Evolutionary conservation across 2,113 vertebrate species (phyloP), one percentile per base, ranked within the genome.

Genomic region (Aegypius monachus): DNA sequence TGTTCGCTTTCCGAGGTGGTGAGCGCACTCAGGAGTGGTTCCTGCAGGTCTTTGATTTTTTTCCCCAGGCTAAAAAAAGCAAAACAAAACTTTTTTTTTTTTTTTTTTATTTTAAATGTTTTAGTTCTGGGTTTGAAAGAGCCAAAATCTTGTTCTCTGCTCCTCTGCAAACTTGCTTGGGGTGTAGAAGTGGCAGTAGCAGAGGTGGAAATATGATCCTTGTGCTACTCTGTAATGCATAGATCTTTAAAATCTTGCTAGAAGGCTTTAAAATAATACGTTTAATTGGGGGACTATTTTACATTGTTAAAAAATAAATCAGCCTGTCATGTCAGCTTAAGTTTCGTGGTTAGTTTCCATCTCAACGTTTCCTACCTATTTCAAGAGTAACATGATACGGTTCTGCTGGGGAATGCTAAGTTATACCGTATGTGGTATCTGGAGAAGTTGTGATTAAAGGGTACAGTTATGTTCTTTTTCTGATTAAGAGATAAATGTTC

Each of bases 21-120:
- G 36, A 11, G 53, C 0, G 0, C 19, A 0, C 29, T 27, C 16
- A 4, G 45, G 45, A 31, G 15, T 2, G 7, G 1, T 6, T 75
- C 16, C 65, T 72, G 40, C 40, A 42, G 43, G 6, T 3, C 45
- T 68, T n/a, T 36, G 11, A 0, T 40, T n/a, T 32, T 53, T 31
- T 20, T 62, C 32, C n/a, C 17, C 22, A 16, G 25, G 27, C 29
- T 71, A 29, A 45, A 40, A 40, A n/a, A 27, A 27, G 5, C 3
- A 13, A 26, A 18, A 5, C 7, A 53, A 17, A 29, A 25, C 26
- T 19, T 2, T 0, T 5, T 9, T 9, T 7, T 16, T 47, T 40
- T 40, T 40, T 9, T 4, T 19, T 38, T 50, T 14, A 23, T 26
- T 50, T 22, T 8, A 53, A 88, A 11, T 12, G 6, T 9, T 40